Evolutionary conservation across 2,888 invertebrate genomes (phyloP), one percentile per base, ranked within the genome.

Genomic region (Thera obeliscata): DNA sequence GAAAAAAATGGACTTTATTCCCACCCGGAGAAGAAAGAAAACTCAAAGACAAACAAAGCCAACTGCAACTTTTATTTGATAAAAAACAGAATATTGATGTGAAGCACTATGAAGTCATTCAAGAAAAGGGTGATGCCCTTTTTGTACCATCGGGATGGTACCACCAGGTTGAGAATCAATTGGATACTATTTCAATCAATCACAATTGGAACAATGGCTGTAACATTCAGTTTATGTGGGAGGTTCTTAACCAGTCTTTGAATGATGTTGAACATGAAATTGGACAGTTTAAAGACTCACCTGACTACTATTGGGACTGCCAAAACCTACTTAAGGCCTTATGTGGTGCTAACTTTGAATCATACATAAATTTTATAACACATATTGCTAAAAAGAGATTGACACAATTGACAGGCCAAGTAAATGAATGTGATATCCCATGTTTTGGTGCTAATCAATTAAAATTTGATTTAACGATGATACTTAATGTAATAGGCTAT

Each of bases 131-230:
- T 64, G 97, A 99, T 92, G 97, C 97, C 22, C 95, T 99, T 74
- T 99, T 99, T 94, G 97, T 99, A 55, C 99, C 99, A 35, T 98
- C 98, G 66, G 97, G 98, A 48, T 99, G 99, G 99, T 96, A 97
- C 88, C 99, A 99, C 93, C 98, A 99, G 95, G 99, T 99, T 63
- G 95, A 95, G 93, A 99, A 99, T 93, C 80, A 97, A 84, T 95
- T 97, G 71, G 97, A 99, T 83, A 98, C 99, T 43, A 97, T 99
- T 80, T 99, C 99, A 0, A 95, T 99, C 57, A 99, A 99, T 89
- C 99, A 99, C 86, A 99, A 99, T 87, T 99, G 99, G 98, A 95
- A 99, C 67, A 99, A 99, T 94, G 97, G 96, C 0, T 97, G 97
- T 81, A 99, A 99, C 84, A 94, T 98, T 71, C 86, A 94, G 66